Evolutionary conservation across 2,888 invertebrate species (phyloP), one percentile per base, ranked within the genome.

Genomic region (Trichogramma dendrolimi): DNA sequence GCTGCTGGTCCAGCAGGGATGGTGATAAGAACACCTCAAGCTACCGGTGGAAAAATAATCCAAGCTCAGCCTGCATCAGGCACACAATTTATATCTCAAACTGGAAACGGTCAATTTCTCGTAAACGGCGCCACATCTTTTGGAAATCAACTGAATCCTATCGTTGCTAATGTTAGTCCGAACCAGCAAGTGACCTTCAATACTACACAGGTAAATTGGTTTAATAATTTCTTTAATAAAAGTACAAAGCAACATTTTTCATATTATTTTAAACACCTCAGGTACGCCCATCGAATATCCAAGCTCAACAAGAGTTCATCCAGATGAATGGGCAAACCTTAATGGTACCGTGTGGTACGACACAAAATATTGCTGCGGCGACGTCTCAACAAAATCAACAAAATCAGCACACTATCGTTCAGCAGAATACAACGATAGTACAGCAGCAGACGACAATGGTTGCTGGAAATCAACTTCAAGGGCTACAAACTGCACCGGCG

Each of bases 361-460:
- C 80, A 1, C 80, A 79, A 52, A 86, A 86, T 71, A 86, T 84
- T 62, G 83, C 82, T 0, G 54, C 63, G 8, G 60, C 66, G 8
- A 82, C 84, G 0, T 80, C 82, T 0, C 79, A 83, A 3, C 81
- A 84, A 0, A 80, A 82, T 10, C 85, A 83, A 73, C 83, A 87
- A 63, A 85, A 84, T 60, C 80, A 85, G 69, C 87, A 87, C 0
- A 91, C 92, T 0, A 91, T 87, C 71, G 90, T 92, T 2, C 92
- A 91, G 69, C 91, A 92, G 70, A 92, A 92, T 73, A 91, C 92
- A 0, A 91, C 92, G 1, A 91, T 92, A 71, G 90, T 91, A 4
- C 90, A 90, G 72, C 90, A 90, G 70, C 90, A 90, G 75, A 90
- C 90, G 0, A 90, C 90, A 0, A 86, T 90, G 81, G 87, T 90